Percentiles rank a stretch among this genome's conserved stretches.
phyloP scores from a whole-genome alignment of 1,140 invertebrate species.

The Achroia grisella region DNA sequence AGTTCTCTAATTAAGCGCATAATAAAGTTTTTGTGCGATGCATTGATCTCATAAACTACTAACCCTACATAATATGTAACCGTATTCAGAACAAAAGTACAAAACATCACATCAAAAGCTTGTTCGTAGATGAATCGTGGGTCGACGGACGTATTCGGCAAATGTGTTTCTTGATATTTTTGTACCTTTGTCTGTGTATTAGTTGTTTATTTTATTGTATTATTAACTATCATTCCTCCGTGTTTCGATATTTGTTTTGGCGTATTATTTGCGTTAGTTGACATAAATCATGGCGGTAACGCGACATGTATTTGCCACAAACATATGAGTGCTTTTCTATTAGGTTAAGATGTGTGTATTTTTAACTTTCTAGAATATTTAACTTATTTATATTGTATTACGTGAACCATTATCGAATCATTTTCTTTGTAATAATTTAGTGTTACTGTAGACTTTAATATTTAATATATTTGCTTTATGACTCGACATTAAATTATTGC shows the following conservation, averaged over 20 bases:
- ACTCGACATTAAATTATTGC: slow-evolving; percentile 63
- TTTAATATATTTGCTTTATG: slow-evolving; percentile 72
- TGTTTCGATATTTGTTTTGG: slow-evolving; percentile 49
- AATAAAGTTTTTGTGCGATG: slow-evolving; percentile 40
- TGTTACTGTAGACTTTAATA: slow-evolving; percentile 68
- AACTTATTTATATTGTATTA: slow-evolving; percentile 74
- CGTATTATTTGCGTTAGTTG: slow-evolving; percentile 28
- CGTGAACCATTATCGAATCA: slow-evolving; percentile 67
- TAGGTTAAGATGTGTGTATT: slow-evolving; percentile 72
- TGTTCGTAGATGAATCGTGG: slow-evolving; percentile 14
- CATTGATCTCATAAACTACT: slow-evolving; percentile 71
- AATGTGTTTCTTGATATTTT: slow-evolving; percentile 58
- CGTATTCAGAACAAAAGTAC: slow-evolving; percentile 66
- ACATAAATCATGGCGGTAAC: slow-evolving; percentile 20
- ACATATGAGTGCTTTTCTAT: slow-evolving; percentile 68
- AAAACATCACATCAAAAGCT: slow-evolving; percentile 44
- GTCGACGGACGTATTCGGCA: slow-evolving; percentile 24
- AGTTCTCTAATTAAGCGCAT: slow-evolving; percentile 64
- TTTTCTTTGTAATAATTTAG: slow-evolving; percentile 72
- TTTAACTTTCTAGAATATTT: slow-evolving; percentile 73
- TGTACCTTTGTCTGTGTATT: slow-evolving; percentile 66
- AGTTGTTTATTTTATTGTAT: slow-evolving; percentile 52
- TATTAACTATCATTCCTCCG: slow-evolving; percentile 60
- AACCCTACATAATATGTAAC: slow-evolving; percentile 49
- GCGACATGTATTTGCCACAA: slow-evolving; percentile 36